A percentile compares a stretch with the other conserved stretches of the same genome.
Conservation (phyloP, 1,140 invertebrate species). For the Cydia amplana region DNA sequence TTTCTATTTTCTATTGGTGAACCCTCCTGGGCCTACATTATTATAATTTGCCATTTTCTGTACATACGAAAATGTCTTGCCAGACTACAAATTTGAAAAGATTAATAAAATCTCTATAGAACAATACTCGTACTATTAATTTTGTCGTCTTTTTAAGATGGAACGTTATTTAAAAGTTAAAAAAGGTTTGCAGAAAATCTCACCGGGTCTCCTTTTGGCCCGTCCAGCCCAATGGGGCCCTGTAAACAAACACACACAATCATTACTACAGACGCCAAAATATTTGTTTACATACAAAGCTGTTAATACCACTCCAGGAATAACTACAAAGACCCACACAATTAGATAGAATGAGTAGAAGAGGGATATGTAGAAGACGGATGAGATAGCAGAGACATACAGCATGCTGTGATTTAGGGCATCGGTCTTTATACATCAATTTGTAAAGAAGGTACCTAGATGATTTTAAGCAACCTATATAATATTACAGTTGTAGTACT, state of each 20-base stretch:
- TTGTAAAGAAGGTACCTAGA: too few relatives aligned
- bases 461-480: too few relatives aligned
- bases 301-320: slow-evolving; percentile 6
- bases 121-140: too few relatives aligned
- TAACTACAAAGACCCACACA: slow-evolving; percentile 15
- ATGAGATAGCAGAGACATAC: background rate
- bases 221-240: slow-evolving; percentile 96
- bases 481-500: too few relatives aligned
- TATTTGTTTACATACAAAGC: background rate
- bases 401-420: slow-evolving; percentile 2
- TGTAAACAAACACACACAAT: slow-evolving; percentile 79
- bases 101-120: too few relatives aligned
- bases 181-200: slow-evolving; percentile 64
- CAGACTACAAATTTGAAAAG: too few relatives aligned
- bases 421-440: background rate
- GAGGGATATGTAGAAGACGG: background rate
- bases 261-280: slow-evolving; percentile 14
- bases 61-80: too few relatives aligned
- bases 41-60: too few relatives aligned
- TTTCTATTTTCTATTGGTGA: too few relatives aligned
- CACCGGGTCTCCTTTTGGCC: slow-evolving; percentile 95
- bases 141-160: too few relatives aligned
- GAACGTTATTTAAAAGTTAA: background rate
- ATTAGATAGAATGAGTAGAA: background rate
- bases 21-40: too few relatives aligned